Conservation (phyloP, 1,140 invertebrate species). For the Cardiocondyla obscurior region DNA sequence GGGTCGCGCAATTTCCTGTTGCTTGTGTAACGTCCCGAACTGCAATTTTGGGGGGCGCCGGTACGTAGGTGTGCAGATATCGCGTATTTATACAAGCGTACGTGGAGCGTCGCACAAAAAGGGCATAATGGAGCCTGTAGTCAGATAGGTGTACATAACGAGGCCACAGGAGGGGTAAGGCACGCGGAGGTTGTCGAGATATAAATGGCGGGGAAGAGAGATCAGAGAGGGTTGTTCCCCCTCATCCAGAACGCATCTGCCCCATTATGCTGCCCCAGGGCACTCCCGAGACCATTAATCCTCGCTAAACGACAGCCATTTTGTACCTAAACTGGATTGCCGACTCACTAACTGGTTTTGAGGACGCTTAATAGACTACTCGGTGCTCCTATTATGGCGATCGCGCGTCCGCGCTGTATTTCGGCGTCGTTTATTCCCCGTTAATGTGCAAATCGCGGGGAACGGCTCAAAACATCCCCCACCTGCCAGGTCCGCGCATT, state of each 20-base stretch:
- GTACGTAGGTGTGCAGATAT: conserved; percentile 37
- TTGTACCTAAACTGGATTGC: conserved; percentile 85
- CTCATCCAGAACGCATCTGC: conserved; percentile 81
- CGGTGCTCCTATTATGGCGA: conserved; percentile 80
- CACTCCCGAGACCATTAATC: conserved; percentile 83
- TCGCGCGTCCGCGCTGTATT: conserved; percentile 71
- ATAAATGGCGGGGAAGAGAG: conserved; percentile 59
- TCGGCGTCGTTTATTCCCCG: conserved; percentile 73
- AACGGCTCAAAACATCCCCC: conserved; percentile 42
- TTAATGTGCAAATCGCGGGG: conserved; percentile 69
- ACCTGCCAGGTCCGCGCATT: conserved; percentile 9
- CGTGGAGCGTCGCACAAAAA: conserved; percentile 76
- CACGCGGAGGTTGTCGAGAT: conserved; percentile 60
- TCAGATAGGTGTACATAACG: conserved; percentile 82
- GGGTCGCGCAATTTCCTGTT: not conserved
- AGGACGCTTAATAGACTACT: conserved; percentile 83
- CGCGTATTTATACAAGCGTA: conserved; percentile 68
- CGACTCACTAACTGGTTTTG: conserved; percentile 84
- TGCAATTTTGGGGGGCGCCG: conserved; percentile 15
- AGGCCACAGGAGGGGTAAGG: conserved; percentile 73
- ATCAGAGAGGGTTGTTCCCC: conserved; percentile 57
- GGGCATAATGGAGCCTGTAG: conserved; percentile 79
- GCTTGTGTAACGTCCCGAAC: not conserved
- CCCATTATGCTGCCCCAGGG: conserved; percentile 82
- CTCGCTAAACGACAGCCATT: conserved; percentile 84